Conservation (phyloP, 2,888 invertebrate genomes). For the Drepana falcataria region DNA sequence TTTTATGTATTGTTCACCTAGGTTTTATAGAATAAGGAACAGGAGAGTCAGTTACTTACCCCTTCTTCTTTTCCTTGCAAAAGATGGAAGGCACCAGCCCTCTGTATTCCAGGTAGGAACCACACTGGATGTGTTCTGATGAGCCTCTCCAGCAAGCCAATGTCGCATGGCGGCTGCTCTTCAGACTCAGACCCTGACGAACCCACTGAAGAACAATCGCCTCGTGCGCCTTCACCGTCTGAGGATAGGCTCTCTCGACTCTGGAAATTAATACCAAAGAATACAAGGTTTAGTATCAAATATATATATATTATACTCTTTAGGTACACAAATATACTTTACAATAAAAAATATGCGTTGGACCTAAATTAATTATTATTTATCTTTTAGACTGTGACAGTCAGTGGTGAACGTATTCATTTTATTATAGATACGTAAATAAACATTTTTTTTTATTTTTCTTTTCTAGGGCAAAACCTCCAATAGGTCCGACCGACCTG, state of each 20-base stretch:
- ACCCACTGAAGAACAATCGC: constrained; percentile 79
- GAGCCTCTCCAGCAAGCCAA: constrained; percentile 90
- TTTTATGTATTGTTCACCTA: no score
- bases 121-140: constrained; percentile 96
- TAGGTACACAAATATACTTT: no score
- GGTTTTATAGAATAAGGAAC: neutral
- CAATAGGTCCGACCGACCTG: no score
- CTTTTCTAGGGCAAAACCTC: no score
- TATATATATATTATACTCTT: neutral
- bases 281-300: neutral
- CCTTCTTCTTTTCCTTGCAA: constrained; percentile 96
- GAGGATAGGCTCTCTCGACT: constrained; percentile 84
- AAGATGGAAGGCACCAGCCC: constrained; percentile 95
- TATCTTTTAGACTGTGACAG: no score
- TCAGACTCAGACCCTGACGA: constrained; percentile 78
- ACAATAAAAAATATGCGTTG: no score
- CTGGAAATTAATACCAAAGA: constrained; percentile 53
- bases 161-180: constrained; percentile 88
- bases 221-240: constrained; percentile 79
- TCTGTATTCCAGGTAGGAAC: constrained; percentile 95
- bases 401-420: no score
- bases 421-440: no score
- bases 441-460: no score
- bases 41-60: constrained; percentile 71
- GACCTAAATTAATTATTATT: no score